Conservation (phyloP, 2,888 invertebrate genomes). For the Drosophila setosimentum region DNA sequence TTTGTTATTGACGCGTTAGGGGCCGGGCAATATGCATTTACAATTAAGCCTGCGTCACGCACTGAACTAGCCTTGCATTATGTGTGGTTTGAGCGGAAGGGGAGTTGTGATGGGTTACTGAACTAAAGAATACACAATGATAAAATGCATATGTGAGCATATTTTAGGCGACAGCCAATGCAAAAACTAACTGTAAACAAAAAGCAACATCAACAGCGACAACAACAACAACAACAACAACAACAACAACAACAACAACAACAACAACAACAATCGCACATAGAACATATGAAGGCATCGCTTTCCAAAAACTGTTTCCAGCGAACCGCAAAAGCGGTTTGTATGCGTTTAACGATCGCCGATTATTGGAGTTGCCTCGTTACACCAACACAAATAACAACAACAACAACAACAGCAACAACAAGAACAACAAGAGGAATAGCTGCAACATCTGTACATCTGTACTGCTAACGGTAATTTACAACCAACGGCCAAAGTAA, state of each 20-base stretch:
- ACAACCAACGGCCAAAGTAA: slow-evolving; percentile 70
- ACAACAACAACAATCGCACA: slow-evolving; percentile 11
- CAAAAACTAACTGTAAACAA: slow-evolving; percentile 48
- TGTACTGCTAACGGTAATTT: slow-evolving; percentile 48
- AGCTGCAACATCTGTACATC: slow-evolving; percentile 14
- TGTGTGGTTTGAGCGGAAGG: neutral
- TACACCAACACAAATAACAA: slow-evolving; percentile 30
- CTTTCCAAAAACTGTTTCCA: slow-evolving; percentile 38
- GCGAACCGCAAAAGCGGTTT: slow-evolving; percentile 43
- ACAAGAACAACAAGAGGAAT: slow-evolving; percentile 8
- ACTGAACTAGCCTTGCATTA: slow-evolving; percentile 33
- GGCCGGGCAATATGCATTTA: slow-evolving; percentile 50
- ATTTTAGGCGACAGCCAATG: slow-evolving; percentile 68
- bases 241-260: slow-evolving; percentile 13
- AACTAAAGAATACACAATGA: slow-evolving; percentile 43
- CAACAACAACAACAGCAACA: slow-evolving; percentile 10
- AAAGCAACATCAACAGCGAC: slow-evolving; percentile 29
- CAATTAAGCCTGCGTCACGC: slow-evolving; percentile 59
- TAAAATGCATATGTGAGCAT: slow-evolving; percentile 73
- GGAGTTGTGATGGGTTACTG: neutral
- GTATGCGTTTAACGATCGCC: slow-evolving; percentile 57
- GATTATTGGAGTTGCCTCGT: slow-evolving; percentile 54
- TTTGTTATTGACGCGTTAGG: slow-evolving; percentile 44
- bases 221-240: slow-evolving; percentile 15
- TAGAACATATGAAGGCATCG: slow-evolving; percentile 32